phyloP scores from a whole-genome alignment of 2,888 invertebrate species.

The Heliconius cydno region DNA sequence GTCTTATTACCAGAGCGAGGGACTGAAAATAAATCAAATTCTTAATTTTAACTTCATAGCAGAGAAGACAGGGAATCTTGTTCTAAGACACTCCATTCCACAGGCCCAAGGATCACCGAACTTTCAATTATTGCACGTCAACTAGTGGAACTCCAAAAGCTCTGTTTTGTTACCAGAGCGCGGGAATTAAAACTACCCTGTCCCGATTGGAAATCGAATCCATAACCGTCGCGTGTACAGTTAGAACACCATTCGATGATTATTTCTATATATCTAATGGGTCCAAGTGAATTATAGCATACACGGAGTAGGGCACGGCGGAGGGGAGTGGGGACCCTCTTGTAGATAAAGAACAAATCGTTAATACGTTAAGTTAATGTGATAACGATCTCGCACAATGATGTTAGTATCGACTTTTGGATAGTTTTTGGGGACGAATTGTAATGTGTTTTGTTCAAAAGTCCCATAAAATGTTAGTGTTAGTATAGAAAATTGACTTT shows the following conservation, averaged over 20 bases:
- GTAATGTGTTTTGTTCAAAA: not conserved
- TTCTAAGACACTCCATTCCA: no score
- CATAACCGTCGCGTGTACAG: not conserved
- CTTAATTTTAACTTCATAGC: not conserved
- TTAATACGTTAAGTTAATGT: slow-evolving; percentile 23
- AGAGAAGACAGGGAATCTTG: no score
- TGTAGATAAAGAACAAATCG: slow-evolving; percentile 5
- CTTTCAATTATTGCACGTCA: no score
- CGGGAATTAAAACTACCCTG: no score
- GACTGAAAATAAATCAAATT: not conserved
- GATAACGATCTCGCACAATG: slow-evolving; percentile 9
- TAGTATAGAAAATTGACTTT: no score
- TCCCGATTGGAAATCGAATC: not conserved
- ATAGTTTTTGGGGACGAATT: slow-evolving; percentile 5
- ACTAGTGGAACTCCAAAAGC: no score
- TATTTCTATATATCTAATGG: slow-evolving; percentile 10
- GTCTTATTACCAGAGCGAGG: not conserved
- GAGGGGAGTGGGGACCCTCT: not conserved
- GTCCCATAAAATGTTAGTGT: no score
- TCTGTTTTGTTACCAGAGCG: no score
- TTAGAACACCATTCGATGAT: slow-evolving; percentile 9
- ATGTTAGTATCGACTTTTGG: not conserved
- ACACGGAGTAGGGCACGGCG: not conserved
- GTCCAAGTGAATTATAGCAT: slow-evolving; percentile 7
- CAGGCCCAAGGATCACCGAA: no score